Percentiles rank a stretch among this genome's conserved stretches.
Conservation (phyloP, 2,888 invertebrate genomes). For the Siphlonurus alternatus region DNA sequence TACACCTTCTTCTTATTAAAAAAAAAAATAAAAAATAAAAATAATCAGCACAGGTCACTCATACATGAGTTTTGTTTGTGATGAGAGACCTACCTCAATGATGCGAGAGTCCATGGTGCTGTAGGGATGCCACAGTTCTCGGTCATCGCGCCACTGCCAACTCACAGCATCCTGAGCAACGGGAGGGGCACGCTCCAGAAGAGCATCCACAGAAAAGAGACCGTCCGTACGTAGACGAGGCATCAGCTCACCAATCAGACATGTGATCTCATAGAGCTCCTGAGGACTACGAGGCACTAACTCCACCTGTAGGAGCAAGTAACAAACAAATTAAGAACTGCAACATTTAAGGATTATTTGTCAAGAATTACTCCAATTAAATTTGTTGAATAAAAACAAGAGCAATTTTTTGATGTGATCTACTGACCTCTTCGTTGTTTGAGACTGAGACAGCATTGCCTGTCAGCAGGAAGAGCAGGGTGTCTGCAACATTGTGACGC, state of each 20-base stretch:
- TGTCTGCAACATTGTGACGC: slow-evolving; percentile 91
- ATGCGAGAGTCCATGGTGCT: slow-evolving; percentile 84
- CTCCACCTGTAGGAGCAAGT: slow-evolving; percentile 38
- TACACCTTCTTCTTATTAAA: no score
- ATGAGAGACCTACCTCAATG: slow-evolving; percentile 66
- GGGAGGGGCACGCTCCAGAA: slow-evolving; percentile 58
- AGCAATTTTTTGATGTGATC: not conserved
- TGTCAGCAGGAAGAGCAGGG: slow-evolving; percentile 84
- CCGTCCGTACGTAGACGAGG: slow-evolving; percentile 90
- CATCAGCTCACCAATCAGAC: slow-evolving; percentile 93
- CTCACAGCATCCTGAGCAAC: slow-evolving; percentile 59
- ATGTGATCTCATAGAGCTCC: slow-evolving; percentile 93
- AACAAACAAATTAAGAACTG: not conserved
- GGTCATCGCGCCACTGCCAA: slow-evolving; percentile 97
- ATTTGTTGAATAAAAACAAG: no score
- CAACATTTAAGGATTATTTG: not conserved
- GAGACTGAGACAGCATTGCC: slow-evolving; percentile 50
- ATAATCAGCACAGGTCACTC: no score
- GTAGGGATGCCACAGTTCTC: slow-evolving; percentile 80
- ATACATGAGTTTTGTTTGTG: no score
- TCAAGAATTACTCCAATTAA: no score
- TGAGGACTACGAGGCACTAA: slow-evolving; percentile 83
- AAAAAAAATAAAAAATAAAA: no score
- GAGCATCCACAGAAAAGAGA: slow-evolving; percentile 82
- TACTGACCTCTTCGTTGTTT: slow-evolving; percentile 30